Percentiles rank a stretch among this genome's conserved stretches.
phyloP scores from a whole-genome alignment of 2,888 invertebrate genomes.

The Lasioglossum figueresi region DNA sequence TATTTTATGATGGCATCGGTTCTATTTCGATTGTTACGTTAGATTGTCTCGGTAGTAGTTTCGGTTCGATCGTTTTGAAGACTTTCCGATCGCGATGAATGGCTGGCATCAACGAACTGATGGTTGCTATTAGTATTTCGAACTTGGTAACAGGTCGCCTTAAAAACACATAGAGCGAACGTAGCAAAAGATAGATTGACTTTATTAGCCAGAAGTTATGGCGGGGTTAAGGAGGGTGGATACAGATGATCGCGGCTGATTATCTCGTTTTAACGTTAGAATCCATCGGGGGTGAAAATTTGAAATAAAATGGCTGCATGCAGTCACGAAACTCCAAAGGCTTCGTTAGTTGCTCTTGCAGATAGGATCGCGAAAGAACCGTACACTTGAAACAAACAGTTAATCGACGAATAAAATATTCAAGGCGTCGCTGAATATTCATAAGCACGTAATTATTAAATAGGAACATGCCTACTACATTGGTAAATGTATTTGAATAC shows the following conservation, averaged over 20 bases:
- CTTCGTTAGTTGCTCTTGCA: constrained; percentile 16
- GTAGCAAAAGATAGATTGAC: background rate
- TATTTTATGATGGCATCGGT: background rate
- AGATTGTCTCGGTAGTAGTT: background rate
- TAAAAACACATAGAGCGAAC: constrained; percentile 14
- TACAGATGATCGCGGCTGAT: constrained; percentile 47
- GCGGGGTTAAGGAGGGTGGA: constrained; percentile 15
- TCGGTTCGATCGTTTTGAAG: background rate
- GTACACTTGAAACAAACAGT: background rate
- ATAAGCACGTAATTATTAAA: constrained; percentile 4
- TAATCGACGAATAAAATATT: constrained; percentile 17
- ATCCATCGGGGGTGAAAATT: constrained; percentile 53
- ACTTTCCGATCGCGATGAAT: background rate
- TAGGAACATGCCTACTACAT: background rate
- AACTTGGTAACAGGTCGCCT: background rate
- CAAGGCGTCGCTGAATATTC: constrained; percentile 7
- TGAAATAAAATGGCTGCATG: constrained; percentile 34
- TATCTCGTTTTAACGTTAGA: constrained; percentile 44
- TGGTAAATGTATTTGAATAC: background rate
- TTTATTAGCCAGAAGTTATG: constrained; percentile 42
- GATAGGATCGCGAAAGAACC: constrained; percentile 15
- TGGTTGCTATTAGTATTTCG: background rate
- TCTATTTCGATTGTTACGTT: background rate
- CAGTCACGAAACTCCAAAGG: constrained; percentile 38
- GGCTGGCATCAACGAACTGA: background rate